These are phyloP conservation scores for Pelusios castaneus DNA, from an alignment of 2,113 vertebrate genomes.

Conservation along the genomic window DNA sequence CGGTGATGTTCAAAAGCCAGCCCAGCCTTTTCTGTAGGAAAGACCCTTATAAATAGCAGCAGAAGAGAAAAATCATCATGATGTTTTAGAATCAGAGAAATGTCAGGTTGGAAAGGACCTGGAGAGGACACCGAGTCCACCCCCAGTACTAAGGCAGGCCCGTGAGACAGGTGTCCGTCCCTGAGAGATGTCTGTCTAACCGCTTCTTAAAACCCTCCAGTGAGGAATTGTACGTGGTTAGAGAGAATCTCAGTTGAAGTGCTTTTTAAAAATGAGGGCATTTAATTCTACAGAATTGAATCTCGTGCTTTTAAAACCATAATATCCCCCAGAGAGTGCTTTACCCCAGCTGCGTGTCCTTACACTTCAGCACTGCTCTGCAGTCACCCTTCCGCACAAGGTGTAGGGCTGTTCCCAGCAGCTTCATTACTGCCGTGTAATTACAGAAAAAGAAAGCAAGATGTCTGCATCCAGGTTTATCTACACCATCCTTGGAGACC, in stretches of 20 bases:
- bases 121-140: fast-evolving
- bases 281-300: background rate
- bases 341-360: fast-evolving
- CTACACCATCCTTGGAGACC: fast-evolving
- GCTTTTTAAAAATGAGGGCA: background rate
- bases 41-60: background rate
- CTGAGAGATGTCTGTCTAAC: background rate
- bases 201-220: background rate
- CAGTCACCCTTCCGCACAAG: background rate
- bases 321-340: background rate
- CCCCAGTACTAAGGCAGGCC: background rate
- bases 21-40: background rate
- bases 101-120: background rate
- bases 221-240: background rate
- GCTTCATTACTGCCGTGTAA: background rate
- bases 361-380: background rate
- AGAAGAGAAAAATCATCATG: background rate
- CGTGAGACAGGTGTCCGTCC: background rate
- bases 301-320: fast-evolving
- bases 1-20: background rate
- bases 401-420: background rate
- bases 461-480: background rate
- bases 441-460: background rate
- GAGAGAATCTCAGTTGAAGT: background rate
- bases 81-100: background rate